A percentile compares a stretch with the other conserved stretches of the same genome.
Evolutionary conservation across 2,797 vertebrate genomes (phyloP).

Genomic region (Myotis pilosus): DNA sequence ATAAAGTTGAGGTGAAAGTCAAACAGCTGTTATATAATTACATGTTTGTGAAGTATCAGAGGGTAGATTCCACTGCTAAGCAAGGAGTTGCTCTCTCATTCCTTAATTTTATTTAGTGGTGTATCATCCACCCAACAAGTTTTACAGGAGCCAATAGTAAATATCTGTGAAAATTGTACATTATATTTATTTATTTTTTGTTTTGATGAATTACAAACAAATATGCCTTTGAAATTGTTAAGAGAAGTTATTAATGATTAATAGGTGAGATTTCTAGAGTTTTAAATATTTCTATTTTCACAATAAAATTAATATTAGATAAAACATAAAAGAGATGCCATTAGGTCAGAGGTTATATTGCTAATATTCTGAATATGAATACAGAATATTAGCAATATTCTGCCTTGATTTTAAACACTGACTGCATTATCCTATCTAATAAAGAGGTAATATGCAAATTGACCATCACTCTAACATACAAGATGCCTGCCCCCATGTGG

Average conservation of each 20-base stretch:
- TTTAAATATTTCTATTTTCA: slow-evolving; percentile 23
- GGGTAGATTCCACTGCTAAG: background rate
- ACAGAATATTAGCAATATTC: background rate
- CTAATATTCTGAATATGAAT: background rate
- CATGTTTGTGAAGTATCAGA: background rate
- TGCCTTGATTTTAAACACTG: background rate
- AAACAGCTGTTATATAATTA: background rate
- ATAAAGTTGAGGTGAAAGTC: background rate
- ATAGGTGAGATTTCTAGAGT: background rate
- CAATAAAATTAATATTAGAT: background rate
- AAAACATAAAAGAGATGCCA: background rate
- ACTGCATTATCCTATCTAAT: background rate
- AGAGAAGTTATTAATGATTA: background rate
- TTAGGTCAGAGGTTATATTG: background rate
- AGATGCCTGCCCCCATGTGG: too few relatives aligned
- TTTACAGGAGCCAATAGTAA: background rate
- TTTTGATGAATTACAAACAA: slow-evolving; percentile 23
- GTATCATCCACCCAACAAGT: background rate
- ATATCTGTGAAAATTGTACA: background rate
- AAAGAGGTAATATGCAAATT: too few relatives aligned
- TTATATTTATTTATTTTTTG: background rate
- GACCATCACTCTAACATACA: too few relatives aligned
- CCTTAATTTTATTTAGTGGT: background rate
- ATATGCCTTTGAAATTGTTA: slow-evolving; percentile 18
- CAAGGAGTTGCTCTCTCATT: background rate